phyloP scores from a whole-genome alignment of 2,797 vertebrate genomes.

The Buphagus erythrorhynchus region DNA sequence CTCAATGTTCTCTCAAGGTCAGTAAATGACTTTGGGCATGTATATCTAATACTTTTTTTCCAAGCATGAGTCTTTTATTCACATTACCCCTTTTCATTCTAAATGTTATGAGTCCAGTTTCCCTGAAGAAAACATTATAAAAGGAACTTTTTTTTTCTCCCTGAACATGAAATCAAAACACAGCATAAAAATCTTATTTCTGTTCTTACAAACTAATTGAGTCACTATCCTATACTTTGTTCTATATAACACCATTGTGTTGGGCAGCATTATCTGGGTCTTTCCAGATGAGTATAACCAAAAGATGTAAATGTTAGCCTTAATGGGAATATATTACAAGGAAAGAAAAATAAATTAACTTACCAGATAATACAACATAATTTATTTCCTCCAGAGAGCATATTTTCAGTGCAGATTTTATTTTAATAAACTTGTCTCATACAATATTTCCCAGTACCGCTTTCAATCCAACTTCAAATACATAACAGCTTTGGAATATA shows the following conservation, averaged over 20 bases:
- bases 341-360: background rate
- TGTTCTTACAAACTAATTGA: background rate
- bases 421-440: constrained; percentile 20
- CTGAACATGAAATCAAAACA: background rate
- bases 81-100: background rate
- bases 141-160: background rate
- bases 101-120: background rate
- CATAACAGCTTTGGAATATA: background rate
- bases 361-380: background rate
- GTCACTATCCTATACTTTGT: background rate
- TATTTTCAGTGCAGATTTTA: background rate
- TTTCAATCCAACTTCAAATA: background rate
- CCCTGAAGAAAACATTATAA: background rate
- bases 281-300: background rate
- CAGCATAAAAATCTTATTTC: background rate
- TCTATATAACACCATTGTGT: background rate
- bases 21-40: background rate
- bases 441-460: background rate
- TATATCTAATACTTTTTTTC: background rate
- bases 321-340: background rate
- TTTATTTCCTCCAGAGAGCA: background rate
- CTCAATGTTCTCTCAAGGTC: background rate
- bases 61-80: background rate
- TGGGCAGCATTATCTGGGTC: background rate
- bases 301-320: background rate